Percentiles rank a stretch among this genome's conserved stretches.
These are phyloP conservation scores for Rosalia funebris DNA, from an alignment of 2,888 invertebrate genomes.

Conservation along the genomic window DNA sequence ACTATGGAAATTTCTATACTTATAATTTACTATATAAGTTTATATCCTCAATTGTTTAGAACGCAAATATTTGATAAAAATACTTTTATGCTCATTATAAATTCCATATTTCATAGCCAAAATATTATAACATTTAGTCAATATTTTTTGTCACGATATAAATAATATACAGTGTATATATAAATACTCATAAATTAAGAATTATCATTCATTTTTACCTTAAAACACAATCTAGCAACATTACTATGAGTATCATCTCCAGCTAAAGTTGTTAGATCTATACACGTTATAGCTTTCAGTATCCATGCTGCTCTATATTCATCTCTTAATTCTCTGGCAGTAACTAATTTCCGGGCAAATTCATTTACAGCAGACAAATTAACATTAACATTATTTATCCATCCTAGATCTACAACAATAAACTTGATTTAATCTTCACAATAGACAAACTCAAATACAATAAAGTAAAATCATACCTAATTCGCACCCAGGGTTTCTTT, in stretches of 20 bases:
- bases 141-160: too few species aligned
- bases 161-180: too few species aligned
- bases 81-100: too few species aligned
- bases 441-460: not conserved
- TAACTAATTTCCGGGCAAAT: constrained; percentile 65
- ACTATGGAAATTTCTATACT: too few species aligned
- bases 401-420: constrained; percentile 62
- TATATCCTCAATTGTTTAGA: too few species aligned
- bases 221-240: constrained; percentile 82
- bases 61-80: too few species aligned
- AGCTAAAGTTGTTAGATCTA: constrained; percentile 92
- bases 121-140: too few species aligned
- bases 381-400: constrained; percentile 66
- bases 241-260: constrained; percentile 84
- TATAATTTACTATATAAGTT: too few species aligned
- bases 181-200: too few species aligned
- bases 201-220: too few species aligned
- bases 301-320: constrained; percentile 76
- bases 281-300: constrained; percentile 81
- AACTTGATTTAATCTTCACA: constrained; percentile 1
- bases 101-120: too few species aligned
- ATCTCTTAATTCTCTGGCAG: constrained; percentile 61
- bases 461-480: constrained; percentile 49
- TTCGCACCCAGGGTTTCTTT: constrained; percentile 58
- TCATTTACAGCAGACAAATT: constrained; percentile 70